Conservation (phyloP, 23 tunicate genomes). For the Oikopleura albicans region DNA sequence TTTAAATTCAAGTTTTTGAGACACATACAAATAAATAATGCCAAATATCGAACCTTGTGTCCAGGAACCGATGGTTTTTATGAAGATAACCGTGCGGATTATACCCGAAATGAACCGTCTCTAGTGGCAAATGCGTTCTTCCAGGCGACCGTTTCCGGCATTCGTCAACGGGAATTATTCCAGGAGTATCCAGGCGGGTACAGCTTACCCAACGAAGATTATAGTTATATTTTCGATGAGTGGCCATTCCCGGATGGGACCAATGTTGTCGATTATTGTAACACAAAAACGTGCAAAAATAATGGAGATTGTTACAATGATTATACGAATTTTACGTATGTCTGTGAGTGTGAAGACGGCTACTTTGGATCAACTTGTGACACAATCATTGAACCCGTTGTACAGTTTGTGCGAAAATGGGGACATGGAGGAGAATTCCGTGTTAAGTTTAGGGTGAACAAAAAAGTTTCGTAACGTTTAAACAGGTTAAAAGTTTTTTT, state of each 20-base stretch:
- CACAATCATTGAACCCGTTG: constrained; percentile 10
- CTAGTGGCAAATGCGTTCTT: neutral
- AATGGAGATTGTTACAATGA: neutral
- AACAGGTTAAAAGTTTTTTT: too few species aligned
- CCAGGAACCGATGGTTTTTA: neutral
- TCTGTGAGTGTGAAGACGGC: constrained; percentile 4
- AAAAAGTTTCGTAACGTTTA: too few species aligned
- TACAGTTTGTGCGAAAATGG: neutral
- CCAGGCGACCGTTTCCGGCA: constrained; percentile 11
- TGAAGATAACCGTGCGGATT: neutral
- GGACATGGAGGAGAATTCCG: constrained; percentile 12
- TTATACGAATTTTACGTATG: neutral
- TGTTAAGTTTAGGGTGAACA: too few species aligned
- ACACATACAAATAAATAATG: too few species aligned
- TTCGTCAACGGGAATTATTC: constrained; percentile 3
- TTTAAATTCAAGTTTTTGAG: too few species aligned
- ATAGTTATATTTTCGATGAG: neutral
- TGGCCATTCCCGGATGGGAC: constrained; percentile 30
- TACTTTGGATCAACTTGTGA: neutral
- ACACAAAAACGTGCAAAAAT: neutral
- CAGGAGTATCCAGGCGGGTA: neutral
- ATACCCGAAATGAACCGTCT: constrained; percentile 9
- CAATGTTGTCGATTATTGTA: constrained; percentile 19
- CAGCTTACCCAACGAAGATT: neutral
- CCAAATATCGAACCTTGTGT: too few species aligned